Evolutionary conservation across 2,888 invertebrate genomes (phyloP), one percentile per base, ranked within the genome.

Genomic region (Drosophila mimica): DNA sequence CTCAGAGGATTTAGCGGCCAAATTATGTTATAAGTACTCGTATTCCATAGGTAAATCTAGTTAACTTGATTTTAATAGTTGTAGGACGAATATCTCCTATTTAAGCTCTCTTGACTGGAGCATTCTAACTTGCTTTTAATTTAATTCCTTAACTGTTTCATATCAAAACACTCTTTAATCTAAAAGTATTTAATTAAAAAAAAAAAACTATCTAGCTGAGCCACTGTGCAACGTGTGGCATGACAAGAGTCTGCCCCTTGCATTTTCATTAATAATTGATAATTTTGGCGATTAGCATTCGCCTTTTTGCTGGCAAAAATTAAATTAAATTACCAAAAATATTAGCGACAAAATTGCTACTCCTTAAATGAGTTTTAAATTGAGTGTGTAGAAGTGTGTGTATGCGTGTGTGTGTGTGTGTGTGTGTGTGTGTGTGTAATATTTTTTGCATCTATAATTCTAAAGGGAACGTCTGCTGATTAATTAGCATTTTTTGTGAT

Each of bases 401-500:
- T 13, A 13, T 11, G 34, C 13, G n/a, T 20, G 8, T 46, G 33
- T 20, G 17, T 36, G 17, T 11, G 15, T 36, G 38, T 38, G 7
- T 40, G 9, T 8, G 38, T 7, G 17, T 17, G 38, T 17, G 38
- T 9, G 9, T 17, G 17, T 40, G 3, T 20, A 15, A n/a, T 51
- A 46, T 13, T 17, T 49, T 69, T 46, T 31, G 13, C 20, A 9
- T 46, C 17, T 15, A n/a, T n/a, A 54, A 52, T 28, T 28, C 68
- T 49, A 28, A 13, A 36, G 38, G 30, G 20, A 56, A 54, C 30
- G 11, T 48, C 57, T 51, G 56, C 48, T 71, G 70, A 69, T 77
- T 88, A 85, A 85, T 88, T 85, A 85, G 83, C 86, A 86, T 86
- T 81, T 83, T 81, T 74, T 71, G 53, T 36, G 71, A 74, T 84